Evolutionary conservation across 2,888 invertebrate species (phyloP), one percentile per base, ranked within the genome.

Genomic region (Himalopsyche japonica): DNA sequence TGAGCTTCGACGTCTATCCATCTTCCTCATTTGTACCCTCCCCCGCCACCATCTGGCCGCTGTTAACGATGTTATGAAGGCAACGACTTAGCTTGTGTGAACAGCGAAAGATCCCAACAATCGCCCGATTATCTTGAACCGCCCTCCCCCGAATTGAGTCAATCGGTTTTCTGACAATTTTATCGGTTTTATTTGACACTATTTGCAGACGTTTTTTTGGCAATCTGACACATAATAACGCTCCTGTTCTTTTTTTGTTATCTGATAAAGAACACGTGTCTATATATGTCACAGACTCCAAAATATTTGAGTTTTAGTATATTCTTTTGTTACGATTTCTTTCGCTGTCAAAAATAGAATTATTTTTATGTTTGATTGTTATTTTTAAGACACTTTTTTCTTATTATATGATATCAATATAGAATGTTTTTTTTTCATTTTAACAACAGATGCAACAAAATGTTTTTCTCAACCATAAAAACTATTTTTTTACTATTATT

Each of bases 1-100:
- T 82, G 77, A 57, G 57, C 20, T 57, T 57, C 57, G 20, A 20
- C 48, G 81, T 81, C 81, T 81, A 70, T 81, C 81, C 81, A 70
- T 81, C 81, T 81, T 64, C 78, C 77, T 82, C 82, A 82, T 82
- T 81, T 81, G 43, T 15, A 76, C 43, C 81, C 76, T 47, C 76
- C 43, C 76, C 30, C 1, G 10, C 70, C 81, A 43, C 34, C 81
- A 81, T 81, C 76, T 76, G 81, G 76, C 76, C 8, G 81, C 81
- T 43, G 81, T 43, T 81, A 81, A 81, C 81, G 81, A 76, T 81
- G 34, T 81, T 81, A 81, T 81, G 81, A 81, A 43, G 37, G 76
- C 81, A 81, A 81, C 81, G 70, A 47, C 81, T 81, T 76, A 47
- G n/a, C 81, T 81, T 81, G 81, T 57, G 57, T 34, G 76, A 81